A percentile compares a stretch with the other conserved stretches of the same genome.
These are phyloP conservation scores for Melieria picta DNA, from an alignment of 2,888 invertebrate genomes.

Conservation along the genomic window DNA sequence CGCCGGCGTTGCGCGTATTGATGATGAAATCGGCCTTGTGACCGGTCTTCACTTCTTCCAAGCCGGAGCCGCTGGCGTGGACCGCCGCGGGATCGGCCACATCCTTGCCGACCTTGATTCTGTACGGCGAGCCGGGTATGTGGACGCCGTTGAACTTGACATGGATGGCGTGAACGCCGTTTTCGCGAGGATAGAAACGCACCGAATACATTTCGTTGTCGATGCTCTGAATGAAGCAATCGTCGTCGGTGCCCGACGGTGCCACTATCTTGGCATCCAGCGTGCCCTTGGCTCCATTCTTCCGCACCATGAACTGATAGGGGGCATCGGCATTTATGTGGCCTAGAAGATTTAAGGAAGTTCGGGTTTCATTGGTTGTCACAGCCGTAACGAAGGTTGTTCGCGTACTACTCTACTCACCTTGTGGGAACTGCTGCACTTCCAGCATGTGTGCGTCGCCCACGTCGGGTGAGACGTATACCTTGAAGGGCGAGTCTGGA, in stretches of 20 bases:
- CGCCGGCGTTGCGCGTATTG: conserved; percentile 95
- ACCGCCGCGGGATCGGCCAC: conserved; percentile 97
- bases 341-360: conserved; percentile 32
- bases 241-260: conserved; percentile 93
- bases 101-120: conserved; percentile 92
- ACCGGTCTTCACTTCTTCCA: conserved; percentile 88
- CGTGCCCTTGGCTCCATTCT: conserved; percentile 93
- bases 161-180: conserved; percentile 96
- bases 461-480: conserved; percentile 90
- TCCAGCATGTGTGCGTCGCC: conserved; percentile 95
- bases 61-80: conserved; percentile 86
- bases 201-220: conserved; percentile 92
- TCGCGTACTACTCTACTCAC: conserved; percentile 43
- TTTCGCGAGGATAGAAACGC: conserved; percentile 94
- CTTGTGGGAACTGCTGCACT: conserved; percentile 89
- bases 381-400: not conserved
- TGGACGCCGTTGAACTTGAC: conserved; percentile 96
- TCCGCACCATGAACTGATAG: conserved; percentile 92
- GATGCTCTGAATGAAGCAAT: conserved; percentile 95
- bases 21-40: conserved; percentile 94
- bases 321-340: conserved; percentile 87
- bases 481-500: conserved; percentile 98
- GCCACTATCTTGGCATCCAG: conserved; percentile 86
- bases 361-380: not conserved
- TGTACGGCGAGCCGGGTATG: conserved; percentile 94